Conservation (phyloP, 35 echinoderm and acorn worm species). For the Patiria miniata region DNA sequence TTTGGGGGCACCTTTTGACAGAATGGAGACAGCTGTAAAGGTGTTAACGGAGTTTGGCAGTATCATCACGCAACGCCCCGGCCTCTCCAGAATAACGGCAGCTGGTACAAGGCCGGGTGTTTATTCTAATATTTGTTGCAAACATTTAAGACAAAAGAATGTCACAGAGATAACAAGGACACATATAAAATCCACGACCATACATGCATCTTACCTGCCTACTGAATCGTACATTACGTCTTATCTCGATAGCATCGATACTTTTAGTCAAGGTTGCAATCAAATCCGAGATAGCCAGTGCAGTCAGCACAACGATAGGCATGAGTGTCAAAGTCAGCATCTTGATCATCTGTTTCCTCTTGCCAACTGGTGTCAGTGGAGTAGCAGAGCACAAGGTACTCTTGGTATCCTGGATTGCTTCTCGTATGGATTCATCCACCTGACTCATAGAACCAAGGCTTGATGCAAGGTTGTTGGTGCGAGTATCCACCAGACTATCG, state of each 20-base stretch:
- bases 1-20: too few relatives aligned
- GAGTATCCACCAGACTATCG: not conserved
- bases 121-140: too few relatives aligned
- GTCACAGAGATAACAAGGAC: too few relatives aligned
- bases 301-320: conserved; percentile 74
- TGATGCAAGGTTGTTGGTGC: conserved; percentile 34
- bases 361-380: conserved; percentile 68
- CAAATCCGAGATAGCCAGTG: conserved; percentile 74
- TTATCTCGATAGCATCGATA: conserved; percentile 71
- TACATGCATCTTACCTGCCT: conserved; percentile 50
- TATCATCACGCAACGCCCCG: too few relatives aligned
- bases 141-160: too few relatives aligned
- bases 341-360: conserved; percentile 80
- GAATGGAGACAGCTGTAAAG: too few relatives aligned
- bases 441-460: conserved; percentile 66
- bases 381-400: conserved; percentile 59
- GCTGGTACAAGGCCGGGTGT: too few relatives aligned
- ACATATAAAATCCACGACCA: too few relatives aligned
- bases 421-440: conserved; percentile 57
- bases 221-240: conserved; percentile 80
- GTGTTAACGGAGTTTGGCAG: too few relatives aligned
- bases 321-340: conserved; percentile 72
- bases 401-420: conserved; percentile 59
- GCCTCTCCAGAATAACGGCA: too few relatives aligned
- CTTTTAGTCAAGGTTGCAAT: conserved; percentile 68